These are phyloP conservation scores for Geodia barretti DNA, from an alignment of 37 sponge, comb jelly and placozoan genomes.

Conservation along the genomic window DNA sequence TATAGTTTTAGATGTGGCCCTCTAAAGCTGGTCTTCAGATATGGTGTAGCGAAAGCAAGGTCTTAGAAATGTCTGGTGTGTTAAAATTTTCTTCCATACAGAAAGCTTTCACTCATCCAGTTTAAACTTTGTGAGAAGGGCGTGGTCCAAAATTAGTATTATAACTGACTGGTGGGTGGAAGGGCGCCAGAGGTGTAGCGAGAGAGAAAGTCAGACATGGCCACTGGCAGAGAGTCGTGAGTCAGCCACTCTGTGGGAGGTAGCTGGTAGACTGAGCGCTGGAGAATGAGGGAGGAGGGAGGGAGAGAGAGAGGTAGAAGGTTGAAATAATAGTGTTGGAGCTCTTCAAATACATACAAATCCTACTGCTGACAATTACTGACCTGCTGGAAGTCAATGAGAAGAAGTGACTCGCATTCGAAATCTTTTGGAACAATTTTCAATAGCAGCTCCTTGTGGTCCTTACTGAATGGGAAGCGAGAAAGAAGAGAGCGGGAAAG, in stretches of 20 bases:
- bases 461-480: slow-evolving; percentile 7
- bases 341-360: not conserved
- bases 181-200: not conserved
- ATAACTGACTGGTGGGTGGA: not conserved
- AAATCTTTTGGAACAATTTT: not conserved
- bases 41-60: too few relatives aligned
- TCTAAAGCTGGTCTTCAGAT: too few relatives aligned
- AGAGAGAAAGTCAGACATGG: not conserved
- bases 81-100: too few relatives aligned
- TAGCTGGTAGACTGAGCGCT: slow-evolving; percentile 16
- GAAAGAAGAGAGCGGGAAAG: too few relatives aligned
- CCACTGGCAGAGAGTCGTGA: not conserved
- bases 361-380: not conserved
- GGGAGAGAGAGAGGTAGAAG: not conserved
- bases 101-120: too few relatives aligned
- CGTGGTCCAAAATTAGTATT: not conserved
- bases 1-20: too few relatives aligned
- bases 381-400: slow-evolving; percentile 3
- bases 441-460: not conserved
- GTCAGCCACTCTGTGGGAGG: not conserved
- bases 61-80: too few relatives aligned
- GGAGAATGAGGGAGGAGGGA: not conserved
- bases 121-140: too few relatives aligned
- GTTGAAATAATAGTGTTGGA: not conserved
- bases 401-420: not conserved